A percentile compares a stretch with the other conserved stretches of the same genome.
These are phyloP conservation scores for Morpho achilles DNA, from an alignment of 2,888 invertebrate species.

Conservation along the genomic window DNA sequence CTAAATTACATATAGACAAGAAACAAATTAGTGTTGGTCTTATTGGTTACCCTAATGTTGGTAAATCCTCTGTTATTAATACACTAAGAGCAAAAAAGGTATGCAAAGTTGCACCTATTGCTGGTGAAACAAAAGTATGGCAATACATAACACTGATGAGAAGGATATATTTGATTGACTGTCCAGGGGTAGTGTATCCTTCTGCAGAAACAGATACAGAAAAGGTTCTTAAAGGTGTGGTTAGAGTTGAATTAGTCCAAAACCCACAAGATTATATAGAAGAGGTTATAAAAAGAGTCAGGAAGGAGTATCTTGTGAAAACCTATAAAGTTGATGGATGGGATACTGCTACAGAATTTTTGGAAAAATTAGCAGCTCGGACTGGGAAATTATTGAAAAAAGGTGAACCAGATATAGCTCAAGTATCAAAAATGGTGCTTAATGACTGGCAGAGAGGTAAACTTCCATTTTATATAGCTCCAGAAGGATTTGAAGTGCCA, in stretches of 20 bases:
- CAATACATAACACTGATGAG: conserved; percentile 99
- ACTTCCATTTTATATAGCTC: conserved; percentile 95
- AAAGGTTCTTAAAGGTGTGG: conserved; percentile 97
- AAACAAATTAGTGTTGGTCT: conserved; percentile 99
- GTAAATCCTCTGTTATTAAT: conserved; percentile 99
- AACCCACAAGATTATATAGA: conserved; percentile 97
- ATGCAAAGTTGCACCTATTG: conserved; percentile 98
- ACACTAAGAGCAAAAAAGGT: conserved; percentile 97
- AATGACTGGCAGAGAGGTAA: conserved; percentile 99
- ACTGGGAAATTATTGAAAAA: conserved; percentile 95
- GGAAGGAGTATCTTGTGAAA: conserved; percentile 91
- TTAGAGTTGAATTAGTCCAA: conserved; percentile 95
- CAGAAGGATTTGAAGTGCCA: conserved; percentile 89
- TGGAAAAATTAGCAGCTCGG: conserved; percentile 92
- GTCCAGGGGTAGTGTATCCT: conserved; percentile 99
- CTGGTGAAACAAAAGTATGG: conserved; percentile 99
- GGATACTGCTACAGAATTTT: conserved; percentile 90
- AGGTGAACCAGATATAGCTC: conserved; percentile 96
- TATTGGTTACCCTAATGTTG: conserved; percentile 99
- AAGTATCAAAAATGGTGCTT: conserved; percentile 95
- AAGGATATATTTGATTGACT: conserved; percentile 97
- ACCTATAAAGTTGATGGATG: conserved; percentile 94
- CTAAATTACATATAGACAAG: conserved; percentile 95
- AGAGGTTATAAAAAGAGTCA: conserved; percentile 91
- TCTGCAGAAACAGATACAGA: conserved; percentile 96